A percentile compares a stretch with the other conserved stretches of the same genome.
Conservation (phyloP, 2,888 invertebrate species). For the Cremastinae sp. region DNA sequence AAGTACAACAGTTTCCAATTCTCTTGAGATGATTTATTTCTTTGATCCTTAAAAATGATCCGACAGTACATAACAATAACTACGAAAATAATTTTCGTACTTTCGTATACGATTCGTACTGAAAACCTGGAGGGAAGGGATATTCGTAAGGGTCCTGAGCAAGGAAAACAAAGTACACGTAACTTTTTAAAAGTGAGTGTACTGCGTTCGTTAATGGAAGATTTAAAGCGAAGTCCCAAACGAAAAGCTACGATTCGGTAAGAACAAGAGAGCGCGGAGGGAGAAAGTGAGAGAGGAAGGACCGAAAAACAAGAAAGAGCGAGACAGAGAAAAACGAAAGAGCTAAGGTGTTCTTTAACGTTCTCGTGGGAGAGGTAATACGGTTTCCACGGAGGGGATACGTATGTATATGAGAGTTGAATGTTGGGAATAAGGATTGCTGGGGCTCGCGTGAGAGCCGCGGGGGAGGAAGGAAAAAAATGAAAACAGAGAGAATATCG, state of each 20-base stretch:
- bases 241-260: constrained; percentile 10
- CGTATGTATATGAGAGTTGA: not conserved
- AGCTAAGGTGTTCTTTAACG: constrained; percentile 31
- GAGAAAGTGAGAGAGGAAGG: not conserved
- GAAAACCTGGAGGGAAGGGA: not conserved
- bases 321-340: not conserved
- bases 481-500: not conserved
- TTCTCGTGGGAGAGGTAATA: constrained; percentile 28
- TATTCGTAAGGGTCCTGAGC: not conserved
- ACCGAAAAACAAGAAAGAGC: no score
- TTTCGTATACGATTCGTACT: not conserved
- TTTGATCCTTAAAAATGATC: no score
- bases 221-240: constrained; percentile 5
- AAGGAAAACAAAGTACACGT: constrained; percentile 7
- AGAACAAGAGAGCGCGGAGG: not conserved
- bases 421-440: constrained; percentile 34
- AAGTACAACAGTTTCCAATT: no score
- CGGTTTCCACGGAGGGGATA: constrained; percentile 14
- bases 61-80: no score
- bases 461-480: constrained; percentile 36
- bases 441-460: constrained; percentile 30
- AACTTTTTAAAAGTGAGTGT: not conserved
- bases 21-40: no score
- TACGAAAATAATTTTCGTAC: no score
- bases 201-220: constrained; percentile 17